Evolutionary conservation across 2,113 vertebrate genomes (phyloP).

Genomic region (Ondatra zibethicus): DNA sequence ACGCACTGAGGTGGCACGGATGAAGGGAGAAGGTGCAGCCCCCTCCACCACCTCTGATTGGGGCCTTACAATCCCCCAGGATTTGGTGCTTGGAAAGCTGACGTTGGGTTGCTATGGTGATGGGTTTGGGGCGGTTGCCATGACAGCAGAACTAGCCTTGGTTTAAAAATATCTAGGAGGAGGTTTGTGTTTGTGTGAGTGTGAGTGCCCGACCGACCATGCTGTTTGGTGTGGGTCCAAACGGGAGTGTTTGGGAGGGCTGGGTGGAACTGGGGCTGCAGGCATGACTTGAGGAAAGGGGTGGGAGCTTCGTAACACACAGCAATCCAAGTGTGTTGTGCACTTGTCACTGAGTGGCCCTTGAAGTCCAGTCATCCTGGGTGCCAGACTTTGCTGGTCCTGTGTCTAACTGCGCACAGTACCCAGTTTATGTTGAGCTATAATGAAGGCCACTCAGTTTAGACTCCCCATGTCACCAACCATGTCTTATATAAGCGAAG

Average conservation of each 20-base stretch:
- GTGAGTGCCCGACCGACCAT: conserved; percentile 78
- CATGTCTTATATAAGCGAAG: conserved; percentile 52
- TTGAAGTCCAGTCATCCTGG: background rate
- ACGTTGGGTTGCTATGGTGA: conserved; percentile 82
- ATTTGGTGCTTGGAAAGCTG: conserved; percentile 81
- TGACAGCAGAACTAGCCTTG: conserved; percentile 81
- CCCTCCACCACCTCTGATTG: conserved; percentile 69
- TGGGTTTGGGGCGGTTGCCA: conserved; percentile 83
- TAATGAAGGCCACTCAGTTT: background rate
- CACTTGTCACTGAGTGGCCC: background rate
- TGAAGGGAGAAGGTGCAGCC: conserved; percentile 54
- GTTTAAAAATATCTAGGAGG: conserved; percentile 85
- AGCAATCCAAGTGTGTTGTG: background rate
- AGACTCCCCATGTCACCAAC: background rate
- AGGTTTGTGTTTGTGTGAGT: conserved; percentile 83
- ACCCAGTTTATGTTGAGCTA: background rate
- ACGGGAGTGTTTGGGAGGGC: background rate
- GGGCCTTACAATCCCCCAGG: conserved; percentile 79
- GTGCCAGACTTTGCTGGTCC: background rate
- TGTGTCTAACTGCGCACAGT: background rate
- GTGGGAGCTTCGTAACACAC: background rate
- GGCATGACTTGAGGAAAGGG: background rate
- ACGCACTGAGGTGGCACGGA: conserved; percentile 48
- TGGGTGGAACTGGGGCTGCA: background rate
- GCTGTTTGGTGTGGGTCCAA: conserved; percentile 77